These are phyloP conservation scores for Orchesella flavescens DNA, from an alignment of 2,888 invertebrate genomes.

Conservation along the genomic window DNA sequence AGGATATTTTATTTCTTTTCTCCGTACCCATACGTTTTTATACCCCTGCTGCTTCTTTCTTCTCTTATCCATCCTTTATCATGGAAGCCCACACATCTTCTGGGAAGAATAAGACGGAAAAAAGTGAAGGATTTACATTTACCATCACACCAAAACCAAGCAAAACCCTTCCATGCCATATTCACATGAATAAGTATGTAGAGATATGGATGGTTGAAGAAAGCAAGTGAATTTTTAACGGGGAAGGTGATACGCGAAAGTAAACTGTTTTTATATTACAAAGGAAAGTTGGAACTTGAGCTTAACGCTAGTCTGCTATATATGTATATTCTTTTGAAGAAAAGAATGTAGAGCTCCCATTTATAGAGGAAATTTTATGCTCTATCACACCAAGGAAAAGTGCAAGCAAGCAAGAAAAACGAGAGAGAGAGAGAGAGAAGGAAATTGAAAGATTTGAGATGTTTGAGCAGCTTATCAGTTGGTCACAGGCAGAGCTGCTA, in stretches of 20 bases:
- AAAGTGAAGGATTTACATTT: conserved; percentile 55
- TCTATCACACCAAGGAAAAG: conserved; percentile 50
- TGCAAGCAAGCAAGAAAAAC: conserved; percentile 57
- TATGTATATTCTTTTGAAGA: conserved; percentile 5
- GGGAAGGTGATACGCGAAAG: too few species aligned
- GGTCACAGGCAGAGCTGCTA: conserved; percentile 45
- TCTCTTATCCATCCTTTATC: conserved; percentile 48
- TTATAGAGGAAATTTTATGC: conserved; percentile 52
- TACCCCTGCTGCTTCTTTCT: conserved; percentile 17
- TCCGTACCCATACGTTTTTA: neutral
- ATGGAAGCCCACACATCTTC: conserved; percentile 55
- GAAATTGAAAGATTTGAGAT: conserved; percentile 59
- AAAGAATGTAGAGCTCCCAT: conserved; percentile 37
- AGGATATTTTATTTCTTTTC: conserved; percentile 22
- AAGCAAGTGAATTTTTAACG: neutral
- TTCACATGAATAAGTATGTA: too few species aligned
- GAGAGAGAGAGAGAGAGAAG: conserved; percentile 16
- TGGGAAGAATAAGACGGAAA: conserved; percentile 4
- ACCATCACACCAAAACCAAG: neutral
- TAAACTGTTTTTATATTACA: too few species aligned
- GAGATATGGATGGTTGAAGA: too few species aligned
- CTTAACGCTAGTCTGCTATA: neutral
- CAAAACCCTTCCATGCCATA: too few species aligned
- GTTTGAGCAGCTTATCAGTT: conserved; percentile 64
- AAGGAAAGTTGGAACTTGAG: too few species aligned